Evolutionary conservation across 2,888 invertebrate genomes (phyloP), one percentile per base, ranked within the genome.

Genomic region (Acanthoscelides obtectus): DNA sequence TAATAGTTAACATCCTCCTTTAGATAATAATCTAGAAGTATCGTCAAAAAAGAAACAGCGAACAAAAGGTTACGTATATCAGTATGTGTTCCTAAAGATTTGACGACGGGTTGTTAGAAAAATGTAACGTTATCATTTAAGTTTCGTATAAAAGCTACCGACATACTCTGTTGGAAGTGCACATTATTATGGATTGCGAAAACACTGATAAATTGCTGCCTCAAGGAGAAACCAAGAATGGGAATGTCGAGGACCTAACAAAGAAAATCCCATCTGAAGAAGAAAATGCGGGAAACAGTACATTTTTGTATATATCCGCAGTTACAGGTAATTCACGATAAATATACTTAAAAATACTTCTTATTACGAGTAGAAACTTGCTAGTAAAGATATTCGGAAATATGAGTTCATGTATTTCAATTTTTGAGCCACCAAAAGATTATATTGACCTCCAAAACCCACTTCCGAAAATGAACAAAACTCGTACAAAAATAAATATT

Each of bases 231-330:
- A 45, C 45, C 3, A 45, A 45, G 17, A 69, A 20, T 5, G 19
- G 19, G 17, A 3, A 45, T 45, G 45, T 45, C 12, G 17, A 12
- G 17, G 17, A 45, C 45, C 1, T 45, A 12, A 12, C 45, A 4
- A 45, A 12, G 45, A 45, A 45, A 45, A 45, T 12, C 45, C 5
- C 17, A 45, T 17, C 20, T 69, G 19, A 45, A 3, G 21, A 63
- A 63, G 6, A 12, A 45, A 69, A 20, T 63, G 63, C 12, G 21
- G 17, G 19, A 20, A 22, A 25, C 19, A 69, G 22, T 20, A 22
- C 64, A 4, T 69, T 64, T 22, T 69, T 69, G 19, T 69, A 69
- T 45, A 2, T 69, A 12, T 64, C 69, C 4, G 69, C 69, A 20
- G 64, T 69, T 20, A 64, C 69, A 69, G 69, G 69, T 69, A 22